Evolutionary conservation across 2,888 invertebrate genomes (phyloP), one percentile per base, ranked within the genome.

Genomic region (Erynnis tages): DNA sequence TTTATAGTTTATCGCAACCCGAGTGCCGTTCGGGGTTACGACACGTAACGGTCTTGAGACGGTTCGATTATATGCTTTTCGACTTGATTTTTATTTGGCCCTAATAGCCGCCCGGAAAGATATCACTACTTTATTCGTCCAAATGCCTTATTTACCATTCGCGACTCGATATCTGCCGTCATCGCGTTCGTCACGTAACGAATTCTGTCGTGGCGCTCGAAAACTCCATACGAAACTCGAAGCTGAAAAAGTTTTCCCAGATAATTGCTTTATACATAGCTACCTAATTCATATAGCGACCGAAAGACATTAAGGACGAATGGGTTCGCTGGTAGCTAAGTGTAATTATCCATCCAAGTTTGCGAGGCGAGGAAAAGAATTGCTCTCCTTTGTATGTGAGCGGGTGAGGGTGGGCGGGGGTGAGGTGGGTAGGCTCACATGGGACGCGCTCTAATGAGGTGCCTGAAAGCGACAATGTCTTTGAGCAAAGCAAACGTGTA

Each of bases 391-490:
- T 72, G 67, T 73, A 71, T 70, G 75, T 74, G 71, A 62, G 76
- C 66, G 73, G 66, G 67, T 57, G 56, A 57, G 30, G 57, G 62
- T 64, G 55, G 54, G 59, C 43, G 55, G 59, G 60, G 61, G 60
- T 62, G 69, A 69, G 69, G 59, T 64, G 75, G 77, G 81, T 81
- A 83, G 85, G 83, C 87, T 85, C 86, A 85, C 87, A 85, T 86
- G 87, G 86, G 87, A 87, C 87, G 83, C 83, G 80, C 88, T 87
- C 87, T 89, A 89, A 89, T 89, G 88, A 89, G 87, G 88, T 89
- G 88, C 87, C 88, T 88, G 87, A 88, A 88, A 88, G 88, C 87
- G 88, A 88, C 88, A 89, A 88, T 89, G 88, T 88, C 88, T 87
- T 86, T 87, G 85, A 86, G 84, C 81, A 82, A 84, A 86, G 84